Conservation (phyloP, 1,140 invertebrate species). For the Drosophila busckii region DNA sequence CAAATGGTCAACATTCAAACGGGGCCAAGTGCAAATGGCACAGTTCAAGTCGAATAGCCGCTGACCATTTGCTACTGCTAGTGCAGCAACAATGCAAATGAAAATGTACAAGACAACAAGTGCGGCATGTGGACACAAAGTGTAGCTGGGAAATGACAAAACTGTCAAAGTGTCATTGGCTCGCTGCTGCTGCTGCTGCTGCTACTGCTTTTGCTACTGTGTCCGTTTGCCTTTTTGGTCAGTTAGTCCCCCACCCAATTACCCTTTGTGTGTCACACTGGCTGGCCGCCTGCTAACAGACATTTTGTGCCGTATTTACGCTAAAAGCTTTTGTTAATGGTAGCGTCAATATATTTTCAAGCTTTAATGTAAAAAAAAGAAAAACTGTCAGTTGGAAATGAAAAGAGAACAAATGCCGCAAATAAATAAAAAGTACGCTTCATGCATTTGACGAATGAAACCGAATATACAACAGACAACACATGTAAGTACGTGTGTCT, state of each 20-base stretch:
- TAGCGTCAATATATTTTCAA: conserved; percentile 59
- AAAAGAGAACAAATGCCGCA: conserved; percentile 38
- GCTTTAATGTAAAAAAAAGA: conserved; percentile 42
- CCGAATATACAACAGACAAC: conserved; percentile 40
- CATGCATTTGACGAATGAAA: conserved; percentile 59
- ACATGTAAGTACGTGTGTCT: conserved; percentile 12
- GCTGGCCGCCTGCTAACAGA: conserved; percentile 28
- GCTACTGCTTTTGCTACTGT: background rate
- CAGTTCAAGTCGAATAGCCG: background rate
- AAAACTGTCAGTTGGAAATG: background rate
- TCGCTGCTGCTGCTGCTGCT: background rate
- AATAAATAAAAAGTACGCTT: conserved; percentile 47
- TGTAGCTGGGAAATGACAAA: conserved; percentile 53
- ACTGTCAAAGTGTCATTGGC: conserved; percentile 64
- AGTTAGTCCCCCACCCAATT: background rate
- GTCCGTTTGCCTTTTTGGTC: conserved; percentile 33
- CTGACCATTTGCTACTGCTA: conserved; percentile 5
- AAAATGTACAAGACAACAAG: conserved; percentile 50
- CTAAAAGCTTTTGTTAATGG: conserved; percentile 73
- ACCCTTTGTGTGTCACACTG: conserved; percentile 4
- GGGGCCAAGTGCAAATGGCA: conserved; percentile 7
- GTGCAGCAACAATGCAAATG: conserved; percentile 53
- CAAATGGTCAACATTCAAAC: conserved; percentile 17
- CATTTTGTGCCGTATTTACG: conserved; percentile 47
- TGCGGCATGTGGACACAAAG: conserved; percentile 26